Conservation (phyloP, 1,140 invertebrate genomes). For the Palaemon carinicauda region DNA sequence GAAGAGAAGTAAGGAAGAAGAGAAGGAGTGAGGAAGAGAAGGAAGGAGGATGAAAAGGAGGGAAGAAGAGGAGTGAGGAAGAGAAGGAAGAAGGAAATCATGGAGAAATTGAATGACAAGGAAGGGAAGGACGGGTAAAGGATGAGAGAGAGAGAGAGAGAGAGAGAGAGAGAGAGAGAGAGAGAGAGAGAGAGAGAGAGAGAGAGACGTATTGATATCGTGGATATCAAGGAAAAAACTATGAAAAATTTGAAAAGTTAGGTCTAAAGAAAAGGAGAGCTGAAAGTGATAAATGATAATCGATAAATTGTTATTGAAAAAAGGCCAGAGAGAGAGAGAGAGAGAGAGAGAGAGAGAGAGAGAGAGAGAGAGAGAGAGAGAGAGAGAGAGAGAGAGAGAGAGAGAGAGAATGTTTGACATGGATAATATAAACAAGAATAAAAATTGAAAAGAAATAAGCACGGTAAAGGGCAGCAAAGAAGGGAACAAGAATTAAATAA, state of each 20-base stretch:
- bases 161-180: neutral
- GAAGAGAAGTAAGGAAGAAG: neutral
- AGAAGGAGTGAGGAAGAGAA: neutral
- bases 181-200: neutral
- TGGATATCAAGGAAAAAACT: neutral
- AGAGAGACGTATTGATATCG: neutral
- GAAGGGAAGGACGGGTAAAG: neutral
- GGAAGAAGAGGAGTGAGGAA: neutral
- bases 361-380: no score
- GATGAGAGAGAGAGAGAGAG: neutral
- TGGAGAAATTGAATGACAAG: neutral
- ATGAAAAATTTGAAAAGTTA: neutral
- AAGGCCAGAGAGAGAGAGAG: no score
- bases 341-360: no score
- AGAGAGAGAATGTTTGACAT: no score
- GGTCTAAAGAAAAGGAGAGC: neutral
- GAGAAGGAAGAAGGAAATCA: neutral
- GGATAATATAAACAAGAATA: no score
- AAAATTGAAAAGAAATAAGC: no score
- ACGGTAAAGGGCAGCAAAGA: no score
- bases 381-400: no score
- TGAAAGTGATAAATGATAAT: no score
- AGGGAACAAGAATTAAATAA: no score
- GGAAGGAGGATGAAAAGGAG: neutral
- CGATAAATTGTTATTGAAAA: no score